A percentile compares a stretch with the other conserved stretches of the same genome.
Evolutionary conservation across 2,113 vertebrate species (phyloP).

Genomic region (Stercorarius parasiticus): DNA sequence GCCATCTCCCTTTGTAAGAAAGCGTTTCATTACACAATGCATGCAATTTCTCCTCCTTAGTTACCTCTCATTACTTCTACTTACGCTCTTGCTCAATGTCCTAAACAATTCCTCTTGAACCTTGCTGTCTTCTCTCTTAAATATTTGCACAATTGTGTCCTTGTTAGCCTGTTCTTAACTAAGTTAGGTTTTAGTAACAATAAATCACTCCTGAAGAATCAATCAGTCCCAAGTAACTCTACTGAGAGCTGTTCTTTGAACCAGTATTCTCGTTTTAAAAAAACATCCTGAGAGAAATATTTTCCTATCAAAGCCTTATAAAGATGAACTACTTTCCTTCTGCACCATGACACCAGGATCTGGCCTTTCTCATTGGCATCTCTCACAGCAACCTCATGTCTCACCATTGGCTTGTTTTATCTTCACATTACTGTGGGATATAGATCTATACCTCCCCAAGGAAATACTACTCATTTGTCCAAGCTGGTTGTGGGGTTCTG

Average conservation of each 20-base stretch:
- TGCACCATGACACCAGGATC: background rate
- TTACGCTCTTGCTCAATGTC: background rate
- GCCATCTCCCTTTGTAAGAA: background rate
- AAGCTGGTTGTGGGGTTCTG: background rate
- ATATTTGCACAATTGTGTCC: background rate
- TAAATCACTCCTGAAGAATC: constrained; percentile 9
- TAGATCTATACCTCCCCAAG: background rate
- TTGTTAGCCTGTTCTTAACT: constrained; percentile 7
- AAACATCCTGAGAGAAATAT: background rate
- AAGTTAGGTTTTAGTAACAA: background rate
- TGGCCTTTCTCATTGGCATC: background rate
- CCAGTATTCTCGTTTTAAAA: background rate
- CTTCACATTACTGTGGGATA: background rate
- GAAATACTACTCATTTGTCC: constrained; percentile 7
- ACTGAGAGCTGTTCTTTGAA: constrained; percentile 25
- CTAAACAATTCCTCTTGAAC: constrained; percentile 8
- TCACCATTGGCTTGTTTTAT: background rate
- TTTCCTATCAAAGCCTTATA: background rate
- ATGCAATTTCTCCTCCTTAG: constrained; percentile 16
- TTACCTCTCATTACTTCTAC: background rate
- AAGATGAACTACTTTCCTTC: background rate
- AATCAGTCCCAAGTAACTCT: background rate
- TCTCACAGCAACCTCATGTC: background rate
- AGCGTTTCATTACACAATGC: background rate
- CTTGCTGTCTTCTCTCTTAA: background rate